Evolutionary conservation across 1,140 invertebrate genomes (phyloP).

Genomic region (Drosophila kikkawai): DNA sequence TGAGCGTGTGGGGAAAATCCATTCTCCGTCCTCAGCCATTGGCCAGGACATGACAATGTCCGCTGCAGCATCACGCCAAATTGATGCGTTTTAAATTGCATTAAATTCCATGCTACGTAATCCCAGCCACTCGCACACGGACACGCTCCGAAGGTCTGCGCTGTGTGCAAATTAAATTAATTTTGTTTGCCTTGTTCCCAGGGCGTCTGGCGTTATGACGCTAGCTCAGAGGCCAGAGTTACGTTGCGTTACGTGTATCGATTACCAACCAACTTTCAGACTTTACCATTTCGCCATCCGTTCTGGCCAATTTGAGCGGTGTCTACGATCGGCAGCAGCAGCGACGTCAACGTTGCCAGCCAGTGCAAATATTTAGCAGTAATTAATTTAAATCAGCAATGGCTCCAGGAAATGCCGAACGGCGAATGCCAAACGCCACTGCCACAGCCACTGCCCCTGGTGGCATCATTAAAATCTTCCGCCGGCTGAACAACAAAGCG

Average conservation of each 20-base stretch:
- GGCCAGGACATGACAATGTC: constrained; percentile 42
- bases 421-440: constrained; percentile 12
- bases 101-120: constrained; percentile 66
- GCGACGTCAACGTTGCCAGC: constrained; percentile 3
- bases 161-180: constrained; percentile 63
- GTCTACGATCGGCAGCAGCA: constrained; percentile 22
- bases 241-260: constrained; percentile 31
- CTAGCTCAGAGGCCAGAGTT: constrained; percentile 6
- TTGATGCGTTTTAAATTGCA: constrained; percentile 75
- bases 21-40: constrained; percentile 44
- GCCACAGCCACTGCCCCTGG: constrained; percentile 3
- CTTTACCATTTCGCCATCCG: constrained; percentile 27
- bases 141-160: constrained; percentile 42
- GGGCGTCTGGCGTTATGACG: constrained; percentile 42
- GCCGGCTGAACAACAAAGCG: constrained; percentile 73
- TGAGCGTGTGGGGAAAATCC: constrained; percentile 24
- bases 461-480: constrained; percentile 79
- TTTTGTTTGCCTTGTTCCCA: constrained; percentile 59
- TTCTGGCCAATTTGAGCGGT: constrained; percentile 33
- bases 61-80: constrained; percentile 43
- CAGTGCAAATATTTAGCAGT: constrained; percentile 51
- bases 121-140: constrained; percentile 44
- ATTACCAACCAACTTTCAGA: constrained; percentile 30
- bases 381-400: constrained; percentile 49
- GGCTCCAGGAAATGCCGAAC: constrained; percentile 26